Evolutionary conservation across 2,888 invertebrate species (phyloP).

Genomic region (Sialis fuliginosa): DNA sequence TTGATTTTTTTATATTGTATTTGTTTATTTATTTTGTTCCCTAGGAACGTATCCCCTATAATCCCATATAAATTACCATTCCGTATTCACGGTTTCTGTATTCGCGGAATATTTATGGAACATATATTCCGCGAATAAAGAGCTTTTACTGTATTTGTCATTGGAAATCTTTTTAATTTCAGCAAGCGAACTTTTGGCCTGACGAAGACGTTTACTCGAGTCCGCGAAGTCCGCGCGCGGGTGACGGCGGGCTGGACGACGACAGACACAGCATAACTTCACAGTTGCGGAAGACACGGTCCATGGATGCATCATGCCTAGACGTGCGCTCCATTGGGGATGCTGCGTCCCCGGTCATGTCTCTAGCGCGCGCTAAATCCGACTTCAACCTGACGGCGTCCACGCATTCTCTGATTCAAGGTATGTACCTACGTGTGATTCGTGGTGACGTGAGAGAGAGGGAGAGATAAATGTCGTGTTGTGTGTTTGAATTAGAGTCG

Average conservation of each 20-base stretch:
- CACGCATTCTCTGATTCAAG: slow-evolving; percentile 48
- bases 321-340: slow-evolving; percentile 60
- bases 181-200: slow-evolving; percentile 69
- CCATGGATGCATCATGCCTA: slow-evolving; percentile 75
- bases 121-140: too few relatives aligned
- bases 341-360: slow-evolving; percentile 42
- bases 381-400: slow-evolving; percentile 71
- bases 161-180: too few relatives aligned
- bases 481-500: too few relatives aligned
- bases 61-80: too few relatives aligned
- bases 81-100: too few relatives aligned
- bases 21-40: too few relatives aligned
- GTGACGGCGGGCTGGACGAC: slow-evolving; percentile 59
- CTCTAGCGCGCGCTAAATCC: slow-evolving; percentile 66
- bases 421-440: slow-evolving; percentile 21
- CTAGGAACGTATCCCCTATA: too few relatives aligned
- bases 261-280: slow-evolving; percentile 58
- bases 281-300: slow-evolving; percentile 69
- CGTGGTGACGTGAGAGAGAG: too few relatives aligned
- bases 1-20: too few relatives aligned
- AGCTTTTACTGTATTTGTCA: too few relatives aligned
- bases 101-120: too few relatives aligned
- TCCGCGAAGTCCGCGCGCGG: slow-evolving; percentile 35
- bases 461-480: too few relatives aligned
- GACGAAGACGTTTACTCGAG: slow-evolving; percentile 57